Percentiles rank a stretch among this genome's conserved stretches.
Evolutionary conservation across 2,888 invertebrate species (phyloP).

Genomic region (Helobdella robusta): DNA sequence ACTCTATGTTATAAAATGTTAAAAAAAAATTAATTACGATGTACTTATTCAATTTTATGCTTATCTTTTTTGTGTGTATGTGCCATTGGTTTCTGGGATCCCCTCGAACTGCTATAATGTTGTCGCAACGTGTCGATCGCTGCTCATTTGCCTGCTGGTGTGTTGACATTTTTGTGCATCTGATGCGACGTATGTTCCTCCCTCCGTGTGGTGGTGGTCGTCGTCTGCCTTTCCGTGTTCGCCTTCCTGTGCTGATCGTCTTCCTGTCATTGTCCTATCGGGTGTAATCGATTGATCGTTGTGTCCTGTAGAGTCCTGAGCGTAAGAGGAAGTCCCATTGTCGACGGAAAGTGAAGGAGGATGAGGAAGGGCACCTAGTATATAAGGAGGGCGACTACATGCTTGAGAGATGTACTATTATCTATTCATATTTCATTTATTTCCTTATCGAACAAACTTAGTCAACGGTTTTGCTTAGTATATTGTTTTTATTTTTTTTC

Average conservation of each 20-base stretch:
- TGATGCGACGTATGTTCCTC: conserved; percentile 2
- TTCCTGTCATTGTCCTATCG: neutral
- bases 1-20: no score
- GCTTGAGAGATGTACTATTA: conserved; percentile 52
- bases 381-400: conserved; percentile 97
- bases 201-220: conserved; percentile 7
- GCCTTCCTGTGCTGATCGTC: neutral
- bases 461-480: conserved; percentile 9
- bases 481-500: conserved; percentile 11
- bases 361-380: conserved; percentile 98
- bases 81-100: no score
- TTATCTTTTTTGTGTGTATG: no score
- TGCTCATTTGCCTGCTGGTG: neutral
- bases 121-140: neutral
- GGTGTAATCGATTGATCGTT: neutral
- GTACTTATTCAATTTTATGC: no score
- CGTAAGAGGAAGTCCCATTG: conserved; percentile 9
- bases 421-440: no score
- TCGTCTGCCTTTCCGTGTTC: neutral
- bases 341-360: conserved; percentile 58
- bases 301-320: conserved; percentile 9
- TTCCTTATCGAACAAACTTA: no score
- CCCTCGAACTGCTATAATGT: neutral
- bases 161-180: no score
- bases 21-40: no score